Percentiles rank a stretch among this genome's conserved stretches.
Evolutionary conservation across 1,140 invertebrate genomes (phyloP).

Genomic region (Himalopsyche phryganea): DNA sequence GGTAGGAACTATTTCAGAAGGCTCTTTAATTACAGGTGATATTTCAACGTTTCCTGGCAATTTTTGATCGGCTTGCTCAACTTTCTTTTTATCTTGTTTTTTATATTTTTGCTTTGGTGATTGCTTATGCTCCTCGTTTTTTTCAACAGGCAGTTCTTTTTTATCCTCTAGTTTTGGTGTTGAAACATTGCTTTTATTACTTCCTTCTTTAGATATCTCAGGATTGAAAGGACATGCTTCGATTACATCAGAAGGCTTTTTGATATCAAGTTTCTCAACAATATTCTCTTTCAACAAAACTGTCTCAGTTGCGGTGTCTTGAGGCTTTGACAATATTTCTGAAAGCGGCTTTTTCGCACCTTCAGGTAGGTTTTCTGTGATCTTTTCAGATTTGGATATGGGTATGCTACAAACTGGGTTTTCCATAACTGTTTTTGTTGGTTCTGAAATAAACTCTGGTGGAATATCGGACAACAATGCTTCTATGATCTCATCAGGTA

Average conservation of each 20-base stretch:
- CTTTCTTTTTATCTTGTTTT: conserved; percentile 10
- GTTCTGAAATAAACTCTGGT: conserved; percentile 6
- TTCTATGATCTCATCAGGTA: conserved; percentile 21
- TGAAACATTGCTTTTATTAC: neutral
- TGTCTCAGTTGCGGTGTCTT: too few species aligned
- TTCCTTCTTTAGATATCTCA: neutral
- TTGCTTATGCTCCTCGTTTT: conserved; percentile 8
- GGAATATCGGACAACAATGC: conserved; percentile 17
- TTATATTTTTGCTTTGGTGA: conserved; percentile 13
- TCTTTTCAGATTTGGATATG: conserved; percentile 5
- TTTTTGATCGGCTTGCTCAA: neutral
- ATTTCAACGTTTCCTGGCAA: neutral
- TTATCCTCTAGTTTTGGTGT: too few species aligned
- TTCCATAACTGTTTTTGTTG: neutral
- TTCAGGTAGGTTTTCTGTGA: conserved; percentile 2
- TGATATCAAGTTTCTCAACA: neutral
- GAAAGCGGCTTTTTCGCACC: neutral
- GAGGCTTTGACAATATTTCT: neutral
- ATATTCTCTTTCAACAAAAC: too few species aligned
- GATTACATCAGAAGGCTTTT: neutral
- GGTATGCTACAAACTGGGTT: neutral
- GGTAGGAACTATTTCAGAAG: conserved; percentile 1
- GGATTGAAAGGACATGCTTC: neutral
- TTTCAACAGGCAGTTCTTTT: neutral
- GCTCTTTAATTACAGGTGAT: neutral